Conservation (phyloP, 2,888 invertebrate species). For the Conistra vaccinii region DNA sequence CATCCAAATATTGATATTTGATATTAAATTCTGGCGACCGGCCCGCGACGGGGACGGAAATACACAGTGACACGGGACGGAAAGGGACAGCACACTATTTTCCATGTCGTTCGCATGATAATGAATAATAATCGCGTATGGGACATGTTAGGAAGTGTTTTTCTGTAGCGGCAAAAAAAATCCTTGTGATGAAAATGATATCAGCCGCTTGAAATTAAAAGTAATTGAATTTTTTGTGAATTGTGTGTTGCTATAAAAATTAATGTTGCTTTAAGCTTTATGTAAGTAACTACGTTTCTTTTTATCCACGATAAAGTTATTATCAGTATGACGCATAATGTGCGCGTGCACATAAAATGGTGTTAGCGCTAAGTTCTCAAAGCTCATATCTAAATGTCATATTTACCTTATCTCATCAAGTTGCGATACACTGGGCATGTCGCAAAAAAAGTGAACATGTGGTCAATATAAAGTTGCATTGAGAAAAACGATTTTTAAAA, state of each 20-base stretch:
- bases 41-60: slow-evolving; percentile 70
- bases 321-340: slow-evolving; percentile 41
- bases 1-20: slow-evolving; percentile 89
- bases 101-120: slow-evolving; percentile 75
- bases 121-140: slow-evolving; percentile 74
- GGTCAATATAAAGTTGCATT: slow-evolving; percentile 13
- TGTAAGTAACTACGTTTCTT: neutral
- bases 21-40: slow-evolving; percentile 81
- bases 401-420: slow-evolving; percentile 39
- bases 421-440: slow-evolving; percentile 31
- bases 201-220: slow-evolving; percentile 59
- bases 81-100: slow-evolving; percentile 66
- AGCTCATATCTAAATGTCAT: slow-evolving; percentile 45
- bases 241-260: slow-evolving; percentile 36
- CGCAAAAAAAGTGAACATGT: slow-evolving; percentile 33
- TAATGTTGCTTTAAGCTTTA: slow-evolving; percentile 23
- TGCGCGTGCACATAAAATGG: slow-evolving; percentile 41
- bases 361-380: slow-evolving; percentile 40
- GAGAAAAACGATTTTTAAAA: slow-evolving; percentile 41
- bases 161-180: slow-evolving; percentile 58
- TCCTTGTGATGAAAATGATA: slow-evolving; percentile 48
- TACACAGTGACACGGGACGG: slow-evolving; percentile 60
- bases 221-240: slow-evolving; percentile 54
- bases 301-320: slow-evolving; percentile 38
- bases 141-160: slow-evolving; percentile 77